A percentile compares a stretch with the other conserved stretches of the same genome.
Evolutionary conservation across 2,797 vertebrate genomes (phyloP).

Genomic region (Gymnopithys bicolor): DNA sequence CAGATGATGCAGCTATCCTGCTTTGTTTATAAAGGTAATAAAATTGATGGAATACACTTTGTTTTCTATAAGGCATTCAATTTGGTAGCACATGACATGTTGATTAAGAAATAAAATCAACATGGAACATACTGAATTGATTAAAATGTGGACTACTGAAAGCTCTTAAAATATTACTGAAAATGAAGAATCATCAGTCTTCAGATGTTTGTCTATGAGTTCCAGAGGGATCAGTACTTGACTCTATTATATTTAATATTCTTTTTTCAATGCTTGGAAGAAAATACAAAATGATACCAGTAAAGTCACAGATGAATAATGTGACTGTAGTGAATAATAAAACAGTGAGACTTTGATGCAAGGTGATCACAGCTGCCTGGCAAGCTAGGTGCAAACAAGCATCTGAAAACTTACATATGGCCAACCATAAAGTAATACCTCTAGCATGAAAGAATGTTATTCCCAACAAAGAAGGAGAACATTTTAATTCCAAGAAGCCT

Average conservation of each 20-base stretch:
- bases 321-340: neutral
- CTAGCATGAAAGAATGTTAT: neutral
- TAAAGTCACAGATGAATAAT: neutral
- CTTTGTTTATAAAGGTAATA: constrained; percentile 45
- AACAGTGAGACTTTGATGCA: neutral
- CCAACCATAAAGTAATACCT: neutral
- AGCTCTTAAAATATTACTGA: constrained; percentile 24
- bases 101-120: constrained; percentile 45
- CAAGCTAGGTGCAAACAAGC: neutral
- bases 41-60: constrained; percentile 5
- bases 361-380: neutral
- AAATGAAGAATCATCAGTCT: neutral
- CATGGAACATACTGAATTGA: neutral
- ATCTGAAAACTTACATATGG: neutral
- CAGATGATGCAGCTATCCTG: neutral
- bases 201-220: neutral
- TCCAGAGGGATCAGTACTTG: neutral
- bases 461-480: neutral
- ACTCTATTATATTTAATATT: neutral
- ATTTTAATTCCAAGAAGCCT: neutral
- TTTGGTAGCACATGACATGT: neutral
- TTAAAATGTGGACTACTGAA: constrained; percentile 24
- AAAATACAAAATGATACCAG: neutral
- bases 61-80: neutral
- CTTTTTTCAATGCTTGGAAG: neutral